phyloP scores from a whole-genome alignment of 2,888 invertebrate genomes.

The Nomada ferruginata region DNA sequence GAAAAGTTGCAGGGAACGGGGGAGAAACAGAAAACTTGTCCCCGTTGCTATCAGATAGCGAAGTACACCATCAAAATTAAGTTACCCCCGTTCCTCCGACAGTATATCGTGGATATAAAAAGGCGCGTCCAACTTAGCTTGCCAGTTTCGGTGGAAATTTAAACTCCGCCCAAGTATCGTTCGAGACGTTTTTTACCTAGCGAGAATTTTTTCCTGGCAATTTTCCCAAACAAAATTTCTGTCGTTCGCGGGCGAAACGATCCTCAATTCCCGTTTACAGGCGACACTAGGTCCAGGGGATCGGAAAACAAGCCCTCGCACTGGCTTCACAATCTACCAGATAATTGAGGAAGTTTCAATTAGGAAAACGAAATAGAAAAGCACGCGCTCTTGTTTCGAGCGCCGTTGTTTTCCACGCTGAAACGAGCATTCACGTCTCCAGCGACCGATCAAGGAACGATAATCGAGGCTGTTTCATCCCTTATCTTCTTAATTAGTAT shows the following conservation, averaged over 20 bases:
- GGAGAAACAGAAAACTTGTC: constrained; percentile 20
- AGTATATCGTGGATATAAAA: not conserved
- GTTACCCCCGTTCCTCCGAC: not conserved
- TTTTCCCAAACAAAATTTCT: not conserved
- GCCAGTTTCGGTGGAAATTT: no score
- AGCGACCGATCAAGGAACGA: constrained; percentile 32
- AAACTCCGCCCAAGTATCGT: no score
- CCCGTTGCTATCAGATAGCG: not conserved
- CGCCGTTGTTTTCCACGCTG: constrained; percentile 11
- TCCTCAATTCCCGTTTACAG: not conserved
- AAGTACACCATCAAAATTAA: constrained; percentile 18
- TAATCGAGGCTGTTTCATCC: constrained; percentile 36
- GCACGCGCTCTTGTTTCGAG: constrained; percentile 27
- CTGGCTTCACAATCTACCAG: not conserved
- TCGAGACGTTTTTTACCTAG: no score
- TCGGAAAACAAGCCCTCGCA: constrained; percentile 15
- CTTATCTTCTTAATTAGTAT: not conserved
- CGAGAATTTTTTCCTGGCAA: not conserved
- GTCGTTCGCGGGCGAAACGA: not conserved
- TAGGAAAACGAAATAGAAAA: constrained; percentile 25
- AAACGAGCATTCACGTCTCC: constrained; percentile 21
- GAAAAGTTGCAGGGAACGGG: not conserved
- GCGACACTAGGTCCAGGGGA: constrained; percentile 3
- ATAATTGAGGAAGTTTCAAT: constrained; percentile 44
- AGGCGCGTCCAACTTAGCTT: not conserved